Evolutionary conservation across 2,888 invertebrate genomes (phyloP).

Genomic region (Thecocarcelia acutangulata): DNA sequence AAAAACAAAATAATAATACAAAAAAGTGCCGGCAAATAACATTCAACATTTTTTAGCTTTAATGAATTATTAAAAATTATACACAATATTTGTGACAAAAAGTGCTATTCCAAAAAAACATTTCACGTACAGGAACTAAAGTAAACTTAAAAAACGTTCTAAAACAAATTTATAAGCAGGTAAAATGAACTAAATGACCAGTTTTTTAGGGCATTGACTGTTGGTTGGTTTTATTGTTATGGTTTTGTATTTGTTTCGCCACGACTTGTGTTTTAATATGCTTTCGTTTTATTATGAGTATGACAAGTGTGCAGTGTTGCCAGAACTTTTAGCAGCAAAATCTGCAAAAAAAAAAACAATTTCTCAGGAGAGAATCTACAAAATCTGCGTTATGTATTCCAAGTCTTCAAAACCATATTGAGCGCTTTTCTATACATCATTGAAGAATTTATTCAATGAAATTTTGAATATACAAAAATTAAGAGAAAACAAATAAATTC

Average conservation of each 20-base stretch:
- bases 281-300: not conserved
- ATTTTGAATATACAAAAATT: too few relatives aligned
- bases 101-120: not conserved
- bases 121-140: not conserved
- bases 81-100: not conserved
- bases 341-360: too few relatives aligned
- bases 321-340: too few relatives aligned
- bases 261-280: not conserved
- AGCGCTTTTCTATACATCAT: too few relatives aligned
- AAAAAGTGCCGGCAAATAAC: not conserved
- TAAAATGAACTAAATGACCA: conserved; percentile 24
- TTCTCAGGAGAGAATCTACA: too few relatives aligned
- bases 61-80: conserved; percentile 3
- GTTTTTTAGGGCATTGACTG: conserved; percentile 41
- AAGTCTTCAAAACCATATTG: too few relatives aligned
- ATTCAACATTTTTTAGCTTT: not conserved
- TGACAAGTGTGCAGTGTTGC: too few relatives aligned
- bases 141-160: not conserved
- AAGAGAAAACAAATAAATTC: too few relatives aligned
- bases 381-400: too few relatives aligned
- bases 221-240: not conserved
- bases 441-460: too few relatives aligned
- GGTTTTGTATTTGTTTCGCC: not conserved
- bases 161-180: conserved; percentile 27
- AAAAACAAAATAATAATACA: too few relatives aligned